Evolutionary conservation across 2,888 invertebrate genomes (phyloP).

Genomic region (Leptopilina drosophilae): DNA sequence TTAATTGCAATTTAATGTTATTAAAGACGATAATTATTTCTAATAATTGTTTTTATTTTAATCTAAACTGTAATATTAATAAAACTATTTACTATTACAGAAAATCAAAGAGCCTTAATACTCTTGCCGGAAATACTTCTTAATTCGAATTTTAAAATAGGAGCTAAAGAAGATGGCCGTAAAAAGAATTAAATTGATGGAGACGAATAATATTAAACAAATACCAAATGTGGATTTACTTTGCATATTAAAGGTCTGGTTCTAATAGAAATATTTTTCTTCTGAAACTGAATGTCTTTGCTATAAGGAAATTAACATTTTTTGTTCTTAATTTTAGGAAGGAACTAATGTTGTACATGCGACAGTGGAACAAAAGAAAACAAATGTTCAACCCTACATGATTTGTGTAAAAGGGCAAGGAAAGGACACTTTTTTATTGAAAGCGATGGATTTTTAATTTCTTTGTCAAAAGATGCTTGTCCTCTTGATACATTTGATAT

Average conservation of each 20-base stretch:
- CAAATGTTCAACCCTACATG: background rate
- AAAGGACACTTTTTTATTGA: background rate
- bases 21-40: background rate
- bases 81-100: background rate
- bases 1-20: too few relatives aligned
- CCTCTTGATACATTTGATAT: background rate
- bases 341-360: background rate
- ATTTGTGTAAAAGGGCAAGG: background rate
- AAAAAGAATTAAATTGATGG: background rate
- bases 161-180: background rate
- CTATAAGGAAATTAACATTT: background rate
- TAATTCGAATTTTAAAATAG: conserved; percentile 10
- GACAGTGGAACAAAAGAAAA: background rate
- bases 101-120: background rate
- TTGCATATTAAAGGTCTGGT: background rate
- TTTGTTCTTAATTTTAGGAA: background rate
- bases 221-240: background rate
- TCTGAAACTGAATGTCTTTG: background rate
- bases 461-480: background rate
- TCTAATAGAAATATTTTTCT: background rate
- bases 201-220: background rate
- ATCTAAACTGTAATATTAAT: background rate
- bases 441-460: background rate
- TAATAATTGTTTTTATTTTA: background rate
- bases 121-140: conserved; percentile 22